Conservation (phyloP, 2,888 invertebrate genomes). For the Aradus depressus region DNA sequence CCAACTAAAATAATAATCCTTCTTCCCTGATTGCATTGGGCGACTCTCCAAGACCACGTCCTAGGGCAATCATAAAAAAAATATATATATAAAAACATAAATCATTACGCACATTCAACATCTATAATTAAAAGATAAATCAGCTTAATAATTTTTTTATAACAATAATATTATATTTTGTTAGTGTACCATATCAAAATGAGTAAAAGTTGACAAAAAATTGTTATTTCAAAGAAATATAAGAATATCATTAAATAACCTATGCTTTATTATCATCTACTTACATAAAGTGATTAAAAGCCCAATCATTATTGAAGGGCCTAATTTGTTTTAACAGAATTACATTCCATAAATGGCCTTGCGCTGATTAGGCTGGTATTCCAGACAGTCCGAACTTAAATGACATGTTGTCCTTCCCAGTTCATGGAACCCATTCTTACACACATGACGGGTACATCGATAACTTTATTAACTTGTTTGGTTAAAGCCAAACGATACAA, state of each 20-base stretch:
- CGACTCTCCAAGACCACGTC: conserved; percentile 14
- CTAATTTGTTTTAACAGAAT: conserved; percentile 16
- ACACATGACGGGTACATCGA: conserved; percentile 19
- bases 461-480: too few relatives aligned
- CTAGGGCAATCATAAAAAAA: conserved; percentile 6
- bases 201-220: neutral
- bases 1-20: conserved; percentile 23
- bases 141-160: neutral
- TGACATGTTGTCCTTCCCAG: conserved; percentile 30
- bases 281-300: conserved; percentile 24
- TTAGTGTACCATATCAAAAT: too few relatives aligned
- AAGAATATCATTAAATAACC: neutral
- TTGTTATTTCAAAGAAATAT: neutral
- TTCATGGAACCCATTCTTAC: conserved; percentile 26
- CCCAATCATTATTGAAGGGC: conserved; percentile 23
- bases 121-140: neutral
- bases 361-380: conserved; percentile 19
- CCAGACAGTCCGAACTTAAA: conserved; percentile 25
- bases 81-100: neutral
- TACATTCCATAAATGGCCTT: conserved; percentile 24
- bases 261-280: conserved; percentile 6
- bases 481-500: conserved; percentile 3
- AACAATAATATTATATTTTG: neutral
- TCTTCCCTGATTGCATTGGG: conserved; percentile 24
- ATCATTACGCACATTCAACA: too few relatives aligned